These are phyloP conservation scores for Marcusenius ussheri DNA, from an alignment of 2,113 vertebrate species.

Conservation along the genomic window DNA sequence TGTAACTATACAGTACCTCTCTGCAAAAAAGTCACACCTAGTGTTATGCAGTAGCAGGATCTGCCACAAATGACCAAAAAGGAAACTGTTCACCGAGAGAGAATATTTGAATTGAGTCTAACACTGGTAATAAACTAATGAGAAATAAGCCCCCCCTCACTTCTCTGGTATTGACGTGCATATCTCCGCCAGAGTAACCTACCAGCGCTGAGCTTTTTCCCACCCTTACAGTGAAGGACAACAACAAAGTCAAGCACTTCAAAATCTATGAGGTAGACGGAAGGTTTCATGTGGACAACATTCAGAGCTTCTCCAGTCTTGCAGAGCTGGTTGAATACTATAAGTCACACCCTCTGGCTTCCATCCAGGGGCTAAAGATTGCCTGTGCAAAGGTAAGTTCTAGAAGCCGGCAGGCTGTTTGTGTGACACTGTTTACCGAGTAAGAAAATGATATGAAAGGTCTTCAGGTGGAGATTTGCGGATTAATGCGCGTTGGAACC, in stretches of 20 bases:
- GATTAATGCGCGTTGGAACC: not conserved
- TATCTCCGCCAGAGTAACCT: not conserved
- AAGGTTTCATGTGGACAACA: constrained; percentile 44
- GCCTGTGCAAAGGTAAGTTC: constrained; percentile 62
- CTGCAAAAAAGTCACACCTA: not conserved
- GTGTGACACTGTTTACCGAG: not conserved
- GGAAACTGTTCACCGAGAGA: not conserved
- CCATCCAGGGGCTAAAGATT: constrained; percentile 33
- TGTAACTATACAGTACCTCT: not conserved
- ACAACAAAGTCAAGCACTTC: constrained; percentile 57
- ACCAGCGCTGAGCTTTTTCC: not conserved
- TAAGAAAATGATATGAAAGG: not conserved
- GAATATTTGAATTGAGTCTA: not conserved
- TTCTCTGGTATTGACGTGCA: not conserved
- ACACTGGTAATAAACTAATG: not conserved
- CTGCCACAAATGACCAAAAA: not conserved
- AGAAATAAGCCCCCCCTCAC: not conserved
- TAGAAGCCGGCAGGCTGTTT: not conserved
- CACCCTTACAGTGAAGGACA: constrained; percentile 35
- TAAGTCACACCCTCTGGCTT: constrained; percentile 39
- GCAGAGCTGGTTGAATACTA: constrained; percentile 55
- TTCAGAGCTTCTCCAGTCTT: constrained; percentile 49
- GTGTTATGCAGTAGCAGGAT: not conserved
- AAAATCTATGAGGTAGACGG: constrained; percentile 43
- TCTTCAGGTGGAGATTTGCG: not conserved